Evolutionary conservation across 1,140 invertebrate species (phyloP).

Genomic region (Cataglyphis hispanica): DNA sequence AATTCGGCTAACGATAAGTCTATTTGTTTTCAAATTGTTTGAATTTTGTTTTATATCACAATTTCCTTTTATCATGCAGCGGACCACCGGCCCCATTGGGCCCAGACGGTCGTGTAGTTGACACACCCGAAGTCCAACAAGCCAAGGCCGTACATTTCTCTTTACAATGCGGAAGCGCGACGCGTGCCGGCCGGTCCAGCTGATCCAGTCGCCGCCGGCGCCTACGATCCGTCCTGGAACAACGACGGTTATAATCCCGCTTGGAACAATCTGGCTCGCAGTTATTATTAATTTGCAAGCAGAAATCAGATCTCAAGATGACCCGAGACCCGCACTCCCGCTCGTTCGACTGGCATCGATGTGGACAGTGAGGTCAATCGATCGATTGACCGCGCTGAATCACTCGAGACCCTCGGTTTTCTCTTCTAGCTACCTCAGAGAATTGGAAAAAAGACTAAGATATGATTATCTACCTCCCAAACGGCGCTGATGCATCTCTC

Average conservation of each 20-base stretch:
- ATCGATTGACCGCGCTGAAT: not conserved
- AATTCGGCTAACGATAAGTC: not conserved
- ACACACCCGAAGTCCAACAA: conserved; percentile 89
- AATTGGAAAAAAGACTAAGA: conserved; percentile 51
- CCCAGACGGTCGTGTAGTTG: conserved; percentile 87
- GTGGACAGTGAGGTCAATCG: not conserved
- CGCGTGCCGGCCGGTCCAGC: conserved; percentile 83
- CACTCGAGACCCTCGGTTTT: not conserved
- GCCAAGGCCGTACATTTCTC: conserved; percentile 89
- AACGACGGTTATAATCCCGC: conserved; percentile 69
- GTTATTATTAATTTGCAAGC: conserved; percentile 66
- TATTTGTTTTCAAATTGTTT: not conserved
- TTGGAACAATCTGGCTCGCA: conserved; percentile 49
- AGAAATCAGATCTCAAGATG: conserved; percentile 18
- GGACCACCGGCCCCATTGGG: conserved; percentile 86
- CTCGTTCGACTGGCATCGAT: not conserved
- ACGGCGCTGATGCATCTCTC: not conserved
- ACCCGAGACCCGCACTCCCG: not conserved
- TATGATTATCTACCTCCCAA: conserved; percentile 43
- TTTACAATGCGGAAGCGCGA: conserved; percentile 87
- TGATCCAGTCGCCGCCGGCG: conserved; percentile 65
- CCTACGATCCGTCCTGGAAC: conserved; percentile 77
- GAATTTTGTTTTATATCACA: not conserved
- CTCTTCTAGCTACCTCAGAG: conserved; percentile 31
- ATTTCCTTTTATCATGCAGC: conserved; percentile 64